These are phyloP conservation scores for Halcyon leucocephala DNA, from an alignment of 2,797 vertebrate species.

Conservation along the genomic window DNA sequence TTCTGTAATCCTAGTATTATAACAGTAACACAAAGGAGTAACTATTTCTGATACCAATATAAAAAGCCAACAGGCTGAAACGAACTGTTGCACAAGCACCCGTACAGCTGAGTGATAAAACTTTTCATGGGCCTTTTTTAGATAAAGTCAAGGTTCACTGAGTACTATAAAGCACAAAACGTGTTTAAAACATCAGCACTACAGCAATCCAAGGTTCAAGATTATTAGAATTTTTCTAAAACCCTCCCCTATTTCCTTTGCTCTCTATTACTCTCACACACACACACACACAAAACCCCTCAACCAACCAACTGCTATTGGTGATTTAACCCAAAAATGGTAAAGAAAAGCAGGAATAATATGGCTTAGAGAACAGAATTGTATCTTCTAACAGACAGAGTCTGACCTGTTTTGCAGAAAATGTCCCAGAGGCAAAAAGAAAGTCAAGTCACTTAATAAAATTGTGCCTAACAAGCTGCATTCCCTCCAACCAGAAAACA, in stretches of 20 bases:
- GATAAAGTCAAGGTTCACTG: not conserved
- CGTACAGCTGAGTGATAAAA: not conserved
- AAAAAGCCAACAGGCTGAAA: not conserved
- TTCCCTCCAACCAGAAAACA: not conserved
- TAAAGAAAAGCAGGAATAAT: not conserved
- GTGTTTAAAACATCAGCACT: not conserved
- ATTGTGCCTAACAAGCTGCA: not conserved
- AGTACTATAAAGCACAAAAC: not conserved
- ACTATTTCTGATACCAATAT: slow-evolving; percentile 14
- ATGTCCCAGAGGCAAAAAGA: not conserved
- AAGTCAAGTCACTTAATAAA: not conserved
- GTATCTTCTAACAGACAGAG: not conserved
- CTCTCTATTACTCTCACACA: not conserved
- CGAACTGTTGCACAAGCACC: not conserved
- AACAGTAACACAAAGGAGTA: slow-evolving; percentile 35
- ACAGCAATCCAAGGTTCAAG: not conserved
- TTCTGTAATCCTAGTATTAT: not conserved
- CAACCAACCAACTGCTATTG: not conserved
- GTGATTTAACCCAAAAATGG: not conserved
- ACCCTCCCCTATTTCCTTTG: not conserved
- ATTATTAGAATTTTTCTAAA: not conserved
- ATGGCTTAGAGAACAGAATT: not conserved
- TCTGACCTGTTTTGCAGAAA: not conserved
- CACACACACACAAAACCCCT: not conserved
- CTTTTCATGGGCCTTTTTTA: too few species aligned